These are phyloP conservation scores for Ophthalmotilapia sp. DNA, from an alignment of 2,113 vertebrate species.

Conservation along the genomic window DNA sequence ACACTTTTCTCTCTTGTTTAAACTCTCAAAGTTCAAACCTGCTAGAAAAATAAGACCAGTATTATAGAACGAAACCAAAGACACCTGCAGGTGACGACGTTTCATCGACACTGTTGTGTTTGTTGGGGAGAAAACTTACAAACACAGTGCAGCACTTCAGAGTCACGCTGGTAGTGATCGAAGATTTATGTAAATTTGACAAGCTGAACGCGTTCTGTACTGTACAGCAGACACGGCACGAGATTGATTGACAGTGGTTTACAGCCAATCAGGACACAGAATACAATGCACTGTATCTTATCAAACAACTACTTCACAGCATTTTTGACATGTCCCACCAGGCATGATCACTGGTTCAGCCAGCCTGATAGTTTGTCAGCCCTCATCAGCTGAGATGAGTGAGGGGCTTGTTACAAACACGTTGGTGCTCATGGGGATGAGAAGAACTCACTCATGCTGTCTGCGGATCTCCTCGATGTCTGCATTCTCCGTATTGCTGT, in stretches of 20 bases:
- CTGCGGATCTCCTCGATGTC: constrained; percentile 74
- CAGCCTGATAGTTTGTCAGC: neutral
- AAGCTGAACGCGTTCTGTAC: rapidly evolving
- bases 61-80: neutral
- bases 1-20: neutral
- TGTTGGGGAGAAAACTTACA: neutral
- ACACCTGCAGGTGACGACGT: rapidly evolving
- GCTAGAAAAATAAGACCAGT: neutral
- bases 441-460: constrained; percentile 73
- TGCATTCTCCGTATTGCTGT: constrained; percentile 69
- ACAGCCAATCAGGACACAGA: neutral
- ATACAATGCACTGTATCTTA: neutral
- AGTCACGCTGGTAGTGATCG: neutral
- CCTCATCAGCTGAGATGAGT: neutral
- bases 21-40: neutral
- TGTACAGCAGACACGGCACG: neutral
- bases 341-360: neutral
- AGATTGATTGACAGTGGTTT: neutral
- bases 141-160: neutral
- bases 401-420: neutral
- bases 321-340: neutral
- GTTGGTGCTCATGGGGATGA: neutral
- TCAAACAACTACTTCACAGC: neutral
- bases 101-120: neutral
- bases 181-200: neutral